A percentile compares a stretch with the other conserved stretches of the same genome.
Conservation (phyloP, 2,113 vertebrate genomes). For the Mixornis gularis region DNA sequence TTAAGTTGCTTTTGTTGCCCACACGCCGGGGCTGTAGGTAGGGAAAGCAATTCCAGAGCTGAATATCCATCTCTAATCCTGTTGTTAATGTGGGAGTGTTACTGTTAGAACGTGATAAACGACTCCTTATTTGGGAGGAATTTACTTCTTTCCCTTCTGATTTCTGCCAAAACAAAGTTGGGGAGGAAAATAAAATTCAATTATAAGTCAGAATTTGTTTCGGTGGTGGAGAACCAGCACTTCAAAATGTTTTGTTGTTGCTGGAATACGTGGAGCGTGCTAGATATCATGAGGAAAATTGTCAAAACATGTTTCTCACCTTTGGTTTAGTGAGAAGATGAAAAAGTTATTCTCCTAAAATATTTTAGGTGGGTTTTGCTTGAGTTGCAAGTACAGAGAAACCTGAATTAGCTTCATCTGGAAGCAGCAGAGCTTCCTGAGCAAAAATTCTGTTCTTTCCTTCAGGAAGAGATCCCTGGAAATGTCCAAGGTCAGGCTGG, state of each 20-base stretch:
- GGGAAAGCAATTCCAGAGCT: neutral
- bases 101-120: slow-evolving; percentile 5
- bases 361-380: neutral
- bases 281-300: neutral
- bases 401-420: neutral
- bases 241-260: neutral
- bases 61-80: slow-evolving; percentile 21
- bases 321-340: neutral
- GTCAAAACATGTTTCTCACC: neutral
- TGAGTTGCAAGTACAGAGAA: neutral
- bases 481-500: neutral
- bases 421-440: neutral
- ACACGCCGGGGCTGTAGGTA: accelerated
- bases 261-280: neutral
- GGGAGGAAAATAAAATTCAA: neutral
- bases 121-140: slow-evolving; percentile 1
- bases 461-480: neutral
- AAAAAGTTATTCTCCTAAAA: neutral
- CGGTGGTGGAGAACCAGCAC: neutral
- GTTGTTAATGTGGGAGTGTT: neutral
- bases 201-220: neutral
- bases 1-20: slow-evolving; percentile 8
- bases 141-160: slow-evolving; percentile 10
- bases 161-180: neutral
- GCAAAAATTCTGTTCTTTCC: neutral